These are phyloP conservation scores for Camponotus pennsylvanicus DNA, from an alignment of 1,140 invertebrate genomes.

Conservation along the genomic window DNA sequence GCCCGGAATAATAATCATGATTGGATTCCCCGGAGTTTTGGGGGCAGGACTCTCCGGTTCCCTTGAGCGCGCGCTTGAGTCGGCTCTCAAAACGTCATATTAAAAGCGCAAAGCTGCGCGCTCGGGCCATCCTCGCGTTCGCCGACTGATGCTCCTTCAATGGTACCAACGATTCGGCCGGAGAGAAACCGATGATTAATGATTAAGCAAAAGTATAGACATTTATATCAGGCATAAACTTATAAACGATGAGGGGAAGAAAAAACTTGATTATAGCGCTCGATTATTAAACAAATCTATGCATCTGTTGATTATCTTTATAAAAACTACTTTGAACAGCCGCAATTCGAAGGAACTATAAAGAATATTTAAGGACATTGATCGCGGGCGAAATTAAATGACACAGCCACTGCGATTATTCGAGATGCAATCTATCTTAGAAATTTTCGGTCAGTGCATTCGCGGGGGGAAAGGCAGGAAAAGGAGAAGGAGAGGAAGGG, in stretches of 20 bases:
- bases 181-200: slow-evolving; percentile 26
- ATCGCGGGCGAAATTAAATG: neutral
- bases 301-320: neutral
- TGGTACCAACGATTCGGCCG: neutral
- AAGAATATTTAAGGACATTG: neutral
- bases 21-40: slow-evolving; percentile 83
- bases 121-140: slow-evolving; percentile 69
- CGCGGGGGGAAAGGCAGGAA: neutral
- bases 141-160: slow-evolving; percentile 13
- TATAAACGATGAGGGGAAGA: neutral
- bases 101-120: slow-evolving; percentile 56
- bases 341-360: too few relatives aligned
- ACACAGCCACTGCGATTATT: neutral
- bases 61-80: slow-evolving; percentile 22
- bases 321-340: neutral
- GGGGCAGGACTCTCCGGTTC: slow-evolving; percentile 75
- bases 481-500: neutral
- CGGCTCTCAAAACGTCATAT: slow-evolving; percentile 46
- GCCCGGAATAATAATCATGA: slow-evolving; percentile 85
- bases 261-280: neutral
- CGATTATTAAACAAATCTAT: slow-evolving; percentile 31
- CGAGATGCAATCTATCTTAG: neutral
- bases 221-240: neutral
- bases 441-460: slow-evolving; percentile 33
- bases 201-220: neutral